These are phyloP conservation scores for Carposina sasakii DNA, from an alignment of 1,140 invertebrate genomes.

Conservation along the genomic window DNA sequence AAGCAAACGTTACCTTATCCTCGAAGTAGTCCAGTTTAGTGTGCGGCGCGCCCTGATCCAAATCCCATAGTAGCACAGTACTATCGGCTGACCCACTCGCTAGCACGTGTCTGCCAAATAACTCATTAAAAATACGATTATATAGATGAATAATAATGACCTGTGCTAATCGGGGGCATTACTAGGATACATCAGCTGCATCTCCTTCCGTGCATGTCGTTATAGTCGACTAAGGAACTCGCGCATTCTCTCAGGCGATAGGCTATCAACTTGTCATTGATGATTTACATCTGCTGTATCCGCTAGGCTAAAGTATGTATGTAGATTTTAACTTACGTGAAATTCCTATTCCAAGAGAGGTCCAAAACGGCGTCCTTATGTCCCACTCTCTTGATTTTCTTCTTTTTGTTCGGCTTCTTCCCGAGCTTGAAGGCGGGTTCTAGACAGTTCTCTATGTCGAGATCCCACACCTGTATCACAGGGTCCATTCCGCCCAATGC, in stretches of 20 bases:
- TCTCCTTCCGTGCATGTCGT: no score
- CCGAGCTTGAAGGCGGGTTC: conserved; percentile 90
- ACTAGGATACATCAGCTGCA: no score
- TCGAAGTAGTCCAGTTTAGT: conserved; percentile 83
- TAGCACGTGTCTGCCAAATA: conserved; percentile 84
- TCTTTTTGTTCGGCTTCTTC: conserved; percentile 83
- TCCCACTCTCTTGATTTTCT: conserved; percentile 77
- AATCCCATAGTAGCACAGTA: conserved; percentile 94
- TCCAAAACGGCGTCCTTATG: conserved; percentile 94
- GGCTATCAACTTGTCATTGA: no score
- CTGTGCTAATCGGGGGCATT: no score
- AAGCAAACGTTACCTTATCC: conserved; percentile 77
- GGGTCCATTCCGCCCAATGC: conserved; percentile 94
- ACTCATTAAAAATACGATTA: no score
- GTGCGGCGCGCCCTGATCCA: conserved; percentile 83
- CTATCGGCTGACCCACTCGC: conserved; percentile 94
- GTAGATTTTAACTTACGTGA: conserved; percentile 68
- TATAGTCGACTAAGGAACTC: no score
- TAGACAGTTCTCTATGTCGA: conserved; percentile 92
- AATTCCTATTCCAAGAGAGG: conserved; percentile 91
- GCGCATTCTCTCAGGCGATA: no score
- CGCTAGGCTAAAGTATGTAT: no score
- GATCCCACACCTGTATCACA: conserved; percentile 94
- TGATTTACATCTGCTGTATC: no score
- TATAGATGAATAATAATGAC: no score